Base-by-base conservation (phyloP, 2,888 invertebrate genomes). In the Carterocephalus palaemon region DNA sequence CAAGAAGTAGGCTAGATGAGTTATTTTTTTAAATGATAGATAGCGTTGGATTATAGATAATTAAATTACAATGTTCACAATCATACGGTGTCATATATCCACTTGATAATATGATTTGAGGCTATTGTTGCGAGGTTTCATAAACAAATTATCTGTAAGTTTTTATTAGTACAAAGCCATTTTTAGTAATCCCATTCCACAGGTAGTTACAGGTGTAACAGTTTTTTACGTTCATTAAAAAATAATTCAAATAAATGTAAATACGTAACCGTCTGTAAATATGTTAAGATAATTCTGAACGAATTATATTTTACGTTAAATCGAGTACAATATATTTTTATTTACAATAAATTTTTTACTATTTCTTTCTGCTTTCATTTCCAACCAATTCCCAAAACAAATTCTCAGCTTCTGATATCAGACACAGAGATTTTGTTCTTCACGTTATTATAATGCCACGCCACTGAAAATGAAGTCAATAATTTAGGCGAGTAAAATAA, bases 271-370 rank as follows among this genome's bases (percentile, higher is more conserved):
- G 52, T 65, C 19, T 53, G 54, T 65, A 64, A 48, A 58, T 54
- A 57, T 57, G 56, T 57, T 60, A 64, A 61, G 57, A 60, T 54
- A 47, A 54, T 56, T 62, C 52, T 60, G 62, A 67, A 70, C 66
- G 68, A 70, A 70, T 71, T 67, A 69, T 68, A 72, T 68, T 74
- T 74, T 77, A 70, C 59, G 68, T 75, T 75, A 66, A 63, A 70
- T 65, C 60, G 64, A 63, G 68, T 71, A 73, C 63, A 67, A 71
- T 71, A 75, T 76, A 75, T 76, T 74, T 75, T 75, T 74, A 70
- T 75, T 75, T 73, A 75, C 62, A 60, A 75, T 72, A 75, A 73
- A 67, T 72, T 75, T 75, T 75, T 73, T 74, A 74, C 71, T 66
- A 74, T 68, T 72, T 62, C 67, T 29, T 59, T 56, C 46, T 20